These are phyloP conservation scores for Malacoraja senta DNA, from an alignment of 2,797 vertebrate species.

Conservation along the genomic window DNA sequence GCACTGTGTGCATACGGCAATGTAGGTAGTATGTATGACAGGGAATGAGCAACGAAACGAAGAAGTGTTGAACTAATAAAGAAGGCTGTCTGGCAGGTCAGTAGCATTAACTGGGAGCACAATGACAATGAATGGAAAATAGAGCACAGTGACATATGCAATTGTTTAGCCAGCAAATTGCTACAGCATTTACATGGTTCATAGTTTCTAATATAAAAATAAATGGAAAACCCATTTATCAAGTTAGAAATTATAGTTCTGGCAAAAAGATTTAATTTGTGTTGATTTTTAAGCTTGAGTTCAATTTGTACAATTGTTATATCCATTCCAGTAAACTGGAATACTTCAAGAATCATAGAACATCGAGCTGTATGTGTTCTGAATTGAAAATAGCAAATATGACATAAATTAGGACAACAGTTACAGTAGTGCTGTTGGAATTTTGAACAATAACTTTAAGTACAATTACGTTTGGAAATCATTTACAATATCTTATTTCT, in stretches of 20 bases:
- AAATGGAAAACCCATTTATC: not conserved
- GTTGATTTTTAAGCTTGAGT: conserved; percentile 54
- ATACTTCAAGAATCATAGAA: not conserved
- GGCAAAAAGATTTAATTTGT: conserved; percentile 59
- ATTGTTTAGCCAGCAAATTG: not conserved
- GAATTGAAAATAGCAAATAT: not conserved
- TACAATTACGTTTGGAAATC: not conserved
- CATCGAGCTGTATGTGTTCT: not conserved
- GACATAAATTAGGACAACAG: conserved; percentile 25
- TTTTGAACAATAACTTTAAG: not conserved
- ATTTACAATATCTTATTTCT: not conserved
- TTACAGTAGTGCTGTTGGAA: not conserved
- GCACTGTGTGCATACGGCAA: conserved; percentile 60
- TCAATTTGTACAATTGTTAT: not conserved
- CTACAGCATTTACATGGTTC: not conserved
- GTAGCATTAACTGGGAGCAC: conserved; percentile 54
- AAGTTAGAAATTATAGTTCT: not conserved
- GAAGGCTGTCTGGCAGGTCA: conserved; percentile 70
- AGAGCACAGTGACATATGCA: not conserved
- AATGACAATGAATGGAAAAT: not conserved
- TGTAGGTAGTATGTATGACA: conserved; percentile 73
- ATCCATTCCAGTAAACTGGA: not conserved
- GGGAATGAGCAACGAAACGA: conserved; percentile 67
- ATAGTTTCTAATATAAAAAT: conserved; percentile 2
- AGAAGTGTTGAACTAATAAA: conserved; percentile 65